phyloP scores from a whole-genome alignment of 2,888 invertebrate species.

The Clepsis dumicolana region DNA sequence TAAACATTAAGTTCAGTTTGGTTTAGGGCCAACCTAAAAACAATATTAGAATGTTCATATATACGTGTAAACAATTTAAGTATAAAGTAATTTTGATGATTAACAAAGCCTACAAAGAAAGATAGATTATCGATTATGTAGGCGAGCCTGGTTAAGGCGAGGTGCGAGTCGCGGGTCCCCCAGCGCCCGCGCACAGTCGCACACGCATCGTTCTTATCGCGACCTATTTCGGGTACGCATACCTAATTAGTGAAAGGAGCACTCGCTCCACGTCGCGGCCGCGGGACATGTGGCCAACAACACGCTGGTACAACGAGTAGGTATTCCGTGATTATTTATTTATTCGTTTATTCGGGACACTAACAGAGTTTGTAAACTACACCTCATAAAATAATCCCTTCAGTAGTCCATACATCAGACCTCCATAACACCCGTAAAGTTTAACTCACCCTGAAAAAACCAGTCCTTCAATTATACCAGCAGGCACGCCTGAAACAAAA shows the following conservation, averaged over 20 bases:
- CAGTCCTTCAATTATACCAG: slow-evolving; percentile 16
- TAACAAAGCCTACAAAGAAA: not conserved
- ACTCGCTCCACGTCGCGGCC: slow-evolving; percentile 50
- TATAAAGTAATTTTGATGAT: no score
- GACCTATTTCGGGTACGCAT: slow-evolving; percentile 65
- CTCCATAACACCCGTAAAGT: not conserved
- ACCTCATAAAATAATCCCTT: slow-evolving; percentile 6
- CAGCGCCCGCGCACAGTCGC: slow-evolving; percentile 29
- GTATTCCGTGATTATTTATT: no score
- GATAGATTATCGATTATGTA: not conserved
- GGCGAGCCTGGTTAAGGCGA: slow-evolving; percentile 23
- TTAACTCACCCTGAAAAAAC: slow-evolving; percentile 25
- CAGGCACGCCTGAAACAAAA: slow-evolving; percentile 38
- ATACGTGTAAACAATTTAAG: no score
- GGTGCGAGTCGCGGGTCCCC: slow-evolving; percentile 27
- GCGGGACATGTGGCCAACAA: slow-evolving; percentile 31
- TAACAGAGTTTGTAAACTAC: no score
- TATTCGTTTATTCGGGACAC: no score
- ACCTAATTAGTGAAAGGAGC: slow-evolving; percentile 55
- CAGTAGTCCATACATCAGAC: slow-evolving; percentile 9
- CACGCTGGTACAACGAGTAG: slow-evolving; percentile 11
- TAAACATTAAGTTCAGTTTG: not conserved
- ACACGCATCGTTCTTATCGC: slow-evolving; percentile 57
- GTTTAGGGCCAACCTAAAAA: not conserved
- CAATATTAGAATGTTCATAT: not conserved